Conservation (phyloP, 2,888 invertebrate genomes). For the Sialis fuliginosa region DNA sequence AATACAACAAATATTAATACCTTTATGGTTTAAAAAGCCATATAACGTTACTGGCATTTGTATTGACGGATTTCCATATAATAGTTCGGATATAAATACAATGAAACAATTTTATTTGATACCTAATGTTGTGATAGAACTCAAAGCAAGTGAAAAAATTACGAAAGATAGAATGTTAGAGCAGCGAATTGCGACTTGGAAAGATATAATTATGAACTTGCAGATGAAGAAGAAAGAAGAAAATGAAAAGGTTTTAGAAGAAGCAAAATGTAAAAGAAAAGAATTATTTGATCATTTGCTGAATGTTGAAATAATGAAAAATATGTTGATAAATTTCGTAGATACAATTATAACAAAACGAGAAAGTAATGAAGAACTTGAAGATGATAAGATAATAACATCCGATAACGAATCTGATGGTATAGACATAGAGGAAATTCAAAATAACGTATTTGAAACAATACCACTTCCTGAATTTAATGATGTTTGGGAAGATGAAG, state of each 20-base stretch:
- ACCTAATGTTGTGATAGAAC: constrained; percentile 38
- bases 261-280: constrained; percentile 11
- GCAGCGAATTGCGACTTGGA: constrained; percentile 24
- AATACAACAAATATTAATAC: constrained; percentile 26
- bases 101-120: constrained; percentile 31
- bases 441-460: constrained; percentile 18
- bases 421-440: constrained; percentile 28
- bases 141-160: constrained; percentile 24
- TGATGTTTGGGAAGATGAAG: constrained; percentile 30
- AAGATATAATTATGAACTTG: constrained; percentile 14
- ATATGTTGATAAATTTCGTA: too few relatives aligned
- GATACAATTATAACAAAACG: too few relatives aligned
- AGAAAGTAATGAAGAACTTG: constrained; percentile 9
- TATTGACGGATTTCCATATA: constrained; percentile 42
- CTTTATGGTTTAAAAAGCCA: constrained; percentile 34
- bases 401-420: constrained; percentile 25
- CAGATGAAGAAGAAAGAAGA: background rate
- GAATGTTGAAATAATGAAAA: constrained; percentile 7
- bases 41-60: constrained; percentile 32
- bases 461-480: constrained; percentile 30
- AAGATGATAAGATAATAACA: constrained; percentile 9
- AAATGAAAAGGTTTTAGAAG: constrained; percentile 1
- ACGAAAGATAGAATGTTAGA: constrained; percentile 22
- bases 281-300: constrained; percentile 7
- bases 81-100: constrained; percentile 32